A percentile compares a stretch with the other conserved stretches of the same genome.
Conservation (phyloP, 2,113 vertebrate species). For the Vidua macroura region DNA sequence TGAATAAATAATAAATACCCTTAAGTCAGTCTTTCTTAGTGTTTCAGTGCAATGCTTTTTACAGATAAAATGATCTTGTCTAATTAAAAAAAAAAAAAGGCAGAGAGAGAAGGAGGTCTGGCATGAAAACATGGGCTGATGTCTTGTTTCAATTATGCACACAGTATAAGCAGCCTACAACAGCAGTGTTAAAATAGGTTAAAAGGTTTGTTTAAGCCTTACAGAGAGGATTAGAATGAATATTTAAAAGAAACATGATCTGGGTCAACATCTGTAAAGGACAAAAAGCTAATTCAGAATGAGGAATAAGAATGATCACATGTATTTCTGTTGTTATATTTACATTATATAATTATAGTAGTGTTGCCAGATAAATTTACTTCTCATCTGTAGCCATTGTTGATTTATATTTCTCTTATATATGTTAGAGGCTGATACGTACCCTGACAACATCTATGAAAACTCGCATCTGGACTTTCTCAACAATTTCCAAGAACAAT, state of each 20-base stretch:
- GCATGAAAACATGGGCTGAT: background rate
- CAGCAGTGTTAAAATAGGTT: constrained; percentile 13
- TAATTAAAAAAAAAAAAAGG: background rate
- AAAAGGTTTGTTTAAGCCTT: constrained; percentile 37
- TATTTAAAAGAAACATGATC: constrained; percentile 21
- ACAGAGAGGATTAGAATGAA: constrained; percentile 4
- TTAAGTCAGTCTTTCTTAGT: background rate
- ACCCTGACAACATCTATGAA: constrained; percentile 5
- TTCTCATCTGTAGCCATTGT: constrained; percentile 18
- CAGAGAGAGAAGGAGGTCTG: background rate
- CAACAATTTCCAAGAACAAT: constrained; percentile 29
- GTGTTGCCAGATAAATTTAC: constrained; percentile 29
- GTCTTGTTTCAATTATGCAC: constrained; percentile 21
- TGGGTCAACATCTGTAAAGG: background rate
- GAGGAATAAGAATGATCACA: background rate
- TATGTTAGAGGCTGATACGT: background rate
- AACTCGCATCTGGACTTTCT: constrained; percentile 37
- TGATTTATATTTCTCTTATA: constrained; percentile 38
- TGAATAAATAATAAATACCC: background rate
- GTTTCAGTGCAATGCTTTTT: background rate
- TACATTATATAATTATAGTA: constrained; percentile 5
- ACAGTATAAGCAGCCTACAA: constrained; percentile 24
- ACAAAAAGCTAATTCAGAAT: constrained; percentile 8
- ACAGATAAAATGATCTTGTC: background rate
- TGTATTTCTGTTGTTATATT: constrained; percentile 30